A percentile compares a stretch with the other conserved stretches of the same genome.
Evolutionary conservation across 2,888 invertebrate genomes (phyloP).

Genomic region (Brenthis ino): DNA sequence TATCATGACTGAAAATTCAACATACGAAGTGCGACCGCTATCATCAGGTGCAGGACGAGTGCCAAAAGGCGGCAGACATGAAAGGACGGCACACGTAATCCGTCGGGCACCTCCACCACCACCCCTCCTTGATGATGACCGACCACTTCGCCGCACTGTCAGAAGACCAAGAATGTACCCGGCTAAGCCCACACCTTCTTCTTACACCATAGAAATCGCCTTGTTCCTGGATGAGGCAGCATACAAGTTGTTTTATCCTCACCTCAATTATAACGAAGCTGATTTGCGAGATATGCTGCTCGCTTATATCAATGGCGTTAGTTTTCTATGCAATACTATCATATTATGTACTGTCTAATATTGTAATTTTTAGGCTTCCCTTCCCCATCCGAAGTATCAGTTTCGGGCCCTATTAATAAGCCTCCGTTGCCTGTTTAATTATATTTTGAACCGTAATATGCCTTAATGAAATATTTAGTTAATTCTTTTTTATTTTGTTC

Average conservation of each 20-base stretch:
- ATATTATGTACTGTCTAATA: not conserved
- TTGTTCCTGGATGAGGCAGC: constrained; percentile 89
- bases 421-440: too few relatives aligned
- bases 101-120: constrained; percentile 77
- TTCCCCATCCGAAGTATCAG: too few relatives aligned
- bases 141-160: constrained; percentile 56
- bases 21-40: constrained; percentile 87
- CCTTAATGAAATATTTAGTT: too few relatives aligned
- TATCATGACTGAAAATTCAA: constrained; percentile 85
- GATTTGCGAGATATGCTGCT: constrained; percentile 88
- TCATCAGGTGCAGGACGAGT: constrained; percentile 64
- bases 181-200: constrained; percentile 55
- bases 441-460: too few relatives aligned
- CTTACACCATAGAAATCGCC: constrained; percentile 86
- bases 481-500: too few relatives aligned
- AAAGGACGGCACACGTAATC: constrained; percentile 82
- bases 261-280: constrained; percentile 84
- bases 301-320: constrained; percentile 89
- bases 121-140: constrained; percentile 69
- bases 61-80: constrained; percentile 52
- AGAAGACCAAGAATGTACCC: constrained; percentile 55
- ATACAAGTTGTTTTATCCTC: constrained; percentile 87
- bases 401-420: too few relatives aligned
- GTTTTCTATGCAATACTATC: constrained; percentile 43
- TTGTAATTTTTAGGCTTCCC: too few relatives aligned